A percentile compares a stretch with the other conserved stretches of the same genome.
phyloP scores from a whole-genome alignment of 2,113 vertebrate genomes.

The Geococcyx californianus region DNA sequence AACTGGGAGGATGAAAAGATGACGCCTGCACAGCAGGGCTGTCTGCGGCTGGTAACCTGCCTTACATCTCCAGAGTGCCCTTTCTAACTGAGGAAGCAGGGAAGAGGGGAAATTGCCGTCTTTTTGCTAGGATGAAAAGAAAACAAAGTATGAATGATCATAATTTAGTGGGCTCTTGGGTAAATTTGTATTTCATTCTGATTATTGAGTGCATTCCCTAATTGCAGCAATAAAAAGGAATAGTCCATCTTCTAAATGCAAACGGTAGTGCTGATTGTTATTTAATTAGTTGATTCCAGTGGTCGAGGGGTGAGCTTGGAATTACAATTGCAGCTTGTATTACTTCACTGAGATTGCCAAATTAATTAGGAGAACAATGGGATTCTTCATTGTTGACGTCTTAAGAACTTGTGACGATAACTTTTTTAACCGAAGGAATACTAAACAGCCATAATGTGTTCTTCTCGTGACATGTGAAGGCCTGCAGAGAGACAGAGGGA shows the following conservation, averaged over 20 bases:
- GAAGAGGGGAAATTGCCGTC: neutral
- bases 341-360: constrained; percentile 71
- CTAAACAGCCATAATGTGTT: neutral
- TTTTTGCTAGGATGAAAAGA: constrained; percentile 18
- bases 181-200: constrained; percentile 76
- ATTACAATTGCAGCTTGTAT: constrained; percentile 72
- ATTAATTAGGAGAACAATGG: constrained; percentile 77
- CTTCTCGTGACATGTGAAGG: neutral
- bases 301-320: constrained; percentile 76
- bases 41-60: neutral
- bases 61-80: neutral
- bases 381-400: constrained; percentile 65
- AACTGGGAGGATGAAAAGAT: neutral
- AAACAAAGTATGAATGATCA: constrained; percentile 67
- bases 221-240: constrained; percentile 78
- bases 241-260: constrained; percentile 73
- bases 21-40: neutral
- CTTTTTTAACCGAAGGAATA: constrained; percentile 29
- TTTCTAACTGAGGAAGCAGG: neutral
- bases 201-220: constrained; percentile 76
- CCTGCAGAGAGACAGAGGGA: neutral
- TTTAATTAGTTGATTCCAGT: constrained; percentile 81
- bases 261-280: constrained; percentile 71
- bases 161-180: constrained; percentile 76
- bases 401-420: constrained; percentile 63